These are phyloP conservation scores for Colistium nudipinnis DNA, from an alignment of 2,113 vertebrate species.

Conservation along the genomic window DNA sequence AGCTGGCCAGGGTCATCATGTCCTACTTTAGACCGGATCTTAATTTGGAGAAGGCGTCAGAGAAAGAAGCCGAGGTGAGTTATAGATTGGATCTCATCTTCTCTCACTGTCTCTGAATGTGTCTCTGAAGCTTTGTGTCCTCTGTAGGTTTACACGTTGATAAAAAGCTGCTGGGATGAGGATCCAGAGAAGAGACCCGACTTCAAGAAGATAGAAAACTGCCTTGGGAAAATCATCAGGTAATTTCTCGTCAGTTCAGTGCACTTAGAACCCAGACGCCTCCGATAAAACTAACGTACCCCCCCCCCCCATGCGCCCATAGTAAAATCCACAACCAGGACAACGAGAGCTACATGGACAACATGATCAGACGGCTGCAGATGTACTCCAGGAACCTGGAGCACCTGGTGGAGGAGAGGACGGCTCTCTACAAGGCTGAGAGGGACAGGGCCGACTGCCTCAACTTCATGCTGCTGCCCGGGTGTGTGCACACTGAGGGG, in stretches of 20 bases:
- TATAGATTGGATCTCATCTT: background rate
- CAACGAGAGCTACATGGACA: constrained; percentile 96
- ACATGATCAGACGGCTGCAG: constrained; percentile 93
- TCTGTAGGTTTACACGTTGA: constrained; percentile 85
- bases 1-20: constrained; percentile 85
- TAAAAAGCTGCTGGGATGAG: constrained; percentile 96
- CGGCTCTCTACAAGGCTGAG: constrained; percentile 93
- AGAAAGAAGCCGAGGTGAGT: constrained; percentile 89
- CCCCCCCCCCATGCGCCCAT: background rate
- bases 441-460: constrained; percentile 92
- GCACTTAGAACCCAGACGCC: background rate
- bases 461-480: constrained; percentile 96
- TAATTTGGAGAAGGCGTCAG: constrained; percentile 83
- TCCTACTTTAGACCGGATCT: constrained; percentile 91
- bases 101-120: background rate
- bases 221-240: constrained; percentile 93
- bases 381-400: constrained; percentile 96
- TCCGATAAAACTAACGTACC: background rate
- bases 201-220: constrained; percentile 94
- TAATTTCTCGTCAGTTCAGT: constrained; percentile 50
- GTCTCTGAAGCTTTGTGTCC: background rate
- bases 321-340: constrained; percentile 92
- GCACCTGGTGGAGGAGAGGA: constrained; percentile 94
- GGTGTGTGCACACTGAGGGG: constrained; percentile 77
- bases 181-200: constrained; percentile 96